A percentile compares a stretch with the other conserved stretches of the same genome.
Evolutionary conservation across 2,797 vertebrate species (phyloP).

Genomic region (Microctenopoma stevenorrisi): DNA sequence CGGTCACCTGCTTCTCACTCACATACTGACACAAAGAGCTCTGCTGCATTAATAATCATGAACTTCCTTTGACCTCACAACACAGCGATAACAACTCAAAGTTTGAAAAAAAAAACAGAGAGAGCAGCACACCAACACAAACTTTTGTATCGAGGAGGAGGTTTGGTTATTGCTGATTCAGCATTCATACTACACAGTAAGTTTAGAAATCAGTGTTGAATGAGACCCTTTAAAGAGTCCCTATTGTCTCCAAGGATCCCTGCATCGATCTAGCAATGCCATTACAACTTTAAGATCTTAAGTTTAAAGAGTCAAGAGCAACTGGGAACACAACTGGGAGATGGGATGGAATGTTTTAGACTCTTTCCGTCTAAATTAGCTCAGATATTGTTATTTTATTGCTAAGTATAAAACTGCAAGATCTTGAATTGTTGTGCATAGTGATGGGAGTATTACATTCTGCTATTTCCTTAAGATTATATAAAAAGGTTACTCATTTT

Average conservation of each 20-base stretch:
- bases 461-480: too few species aligned
- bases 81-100: constrained; percentile 49
- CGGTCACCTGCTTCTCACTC: constrained; percentile 76
- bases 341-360: too few species aligned
- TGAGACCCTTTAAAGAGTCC: not conserved
- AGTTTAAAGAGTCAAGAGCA: too few species aligned
- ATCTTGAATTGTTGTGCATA: too few species aligned
- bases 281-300: not conserved
- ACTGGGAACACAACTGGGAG: too few species aligned
- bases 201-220: not conserved
- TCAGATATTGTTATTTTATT: too few species aligned
- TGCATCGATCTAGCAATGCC: not conserved
- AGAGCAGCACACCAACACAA: not conserved
- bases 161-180: not conserved
- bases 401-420: too few species aligned
- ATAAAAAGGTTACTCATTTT: too few species aligned
- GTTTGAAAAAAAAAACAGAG: not conserved
- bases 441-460: too few species aligned
- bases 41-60: constrained; percentile 66
- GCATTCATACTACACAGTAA: not conserved
- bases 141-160: not conserved
- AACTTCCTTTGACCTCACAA: constrained; percentile 71
- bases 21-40: constrained; percentile 70
- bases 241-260: too few species aligned
- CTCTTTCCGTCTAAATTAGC: too few species aligned